Evolutionary conservation across 2,797 vertebrate genomes (phyloP), one percentile per base, ranked within the genome.

Genomic region (Phrynocephalus guinanensis): DNA sequence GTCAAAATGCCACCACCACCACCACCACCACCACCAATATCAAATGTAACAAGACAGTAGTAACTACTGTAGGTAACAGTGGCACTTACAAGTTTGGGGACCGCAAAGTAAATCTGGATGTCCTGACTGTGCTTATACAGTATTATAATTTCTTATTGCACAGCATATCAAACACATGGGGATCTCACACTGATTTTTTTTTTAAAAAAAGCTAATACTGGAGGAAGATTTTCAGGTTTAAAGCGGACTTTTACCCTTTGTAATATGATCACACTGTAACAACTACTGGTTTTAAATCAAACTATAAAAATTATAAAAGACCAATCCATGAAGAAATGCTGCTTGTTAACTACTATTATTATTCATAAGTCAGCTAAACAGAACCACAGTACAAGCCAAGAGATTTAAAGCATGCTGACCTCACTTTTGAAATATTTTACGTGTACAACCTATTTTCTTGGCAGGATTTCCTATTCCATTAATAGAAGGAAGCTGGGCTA

Each of bases 371-470:
- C 26, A 81, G 11, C 20, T 71, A 82, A 20, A 75, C 6, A 77
- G 68, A 84, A n/a, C 22, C n/a, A 79, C 3, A 73, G 8, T n/a
- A 68, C 7, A 86, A 79, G 28, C 13, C 70, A 84, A 56, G 26
- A 76, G n/a, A 76, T 28, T 48, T 81, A 80, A 87, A 70, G 22
- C 63, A 82, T 28, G 63, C 48, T 77, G 67, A 89, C 38, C 22
- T 90, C 56, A 87, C 50, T 75, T 48, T 48, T 87, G 33, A 81
- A 87, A 81, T 70, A 50, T 87, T 87, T 83, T 71, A 66, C 48
- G 73, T 70, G 10, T 48, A 56, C 10, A 6, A 33, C 44, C 10
- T 66, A 24, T n/a, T 71, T 44, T 52, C 28, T 84, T 73, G 76
- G 48, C 20, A 90, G 2, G 44, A 44, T 28, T n/a, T 72, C 73